Evolutionary conservation across 2,113 vertebrate species (phyloP).

Genomic region (Thymallus thymallus): DNA sequence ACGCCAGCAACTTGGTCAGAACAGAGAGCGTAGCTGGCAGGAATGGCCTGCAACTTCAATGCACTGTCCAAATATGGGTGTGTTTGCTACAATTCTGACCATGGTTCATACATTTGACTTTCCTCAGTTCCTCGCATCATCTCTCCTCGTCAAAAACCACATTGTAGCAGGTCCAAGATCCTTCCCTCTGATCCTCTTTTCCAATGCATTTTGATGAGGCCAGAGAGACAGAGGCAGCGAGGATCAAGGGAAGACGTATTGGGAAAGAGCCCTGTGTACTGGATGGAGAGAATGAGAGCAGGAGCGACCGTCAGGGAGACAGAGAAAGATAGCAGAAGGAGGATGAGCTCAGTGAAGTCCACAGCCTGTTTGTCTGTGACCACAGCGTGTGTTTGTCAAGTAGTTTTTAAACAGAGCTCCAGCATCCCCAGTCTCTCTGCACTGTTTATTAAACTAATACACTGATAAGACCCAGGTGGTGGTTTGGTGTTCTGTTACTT

Average conservation of each 20-base stretch:
- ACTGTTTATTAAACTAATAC: not conserved
- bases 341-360: not conserved
- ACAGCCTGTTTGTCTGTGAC: not conserved
- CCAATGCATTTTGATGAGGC: no score
- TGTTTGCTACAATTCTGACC: not conserved
- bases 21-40: no score
- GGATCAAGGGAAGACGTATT: not conserved
- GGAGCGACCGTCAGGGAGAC: not conserved
- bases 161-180: no score
- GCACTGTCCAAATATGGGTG: no score
- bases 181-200: not conserved
- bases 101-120: not conserved
- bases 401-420: not conserved
- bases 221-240: not conserved
- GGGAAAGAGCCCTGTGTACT: not conserved
- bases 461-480: not conserved
- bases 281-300: conserved; percentile 33
- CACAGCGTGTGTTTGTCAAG: not conserved
- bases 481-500: not conserved
- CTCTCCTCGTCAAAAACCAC: no score
- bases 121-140: no score
- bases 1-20: no score
- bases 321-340: conserved; percentile 24
- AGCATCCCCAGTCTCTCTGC: not conserved
- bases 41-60: no score